Base-by-base conservation (phyloP, 1,140 invertebrate genomes). In the Periplaneta americana region DNA sequence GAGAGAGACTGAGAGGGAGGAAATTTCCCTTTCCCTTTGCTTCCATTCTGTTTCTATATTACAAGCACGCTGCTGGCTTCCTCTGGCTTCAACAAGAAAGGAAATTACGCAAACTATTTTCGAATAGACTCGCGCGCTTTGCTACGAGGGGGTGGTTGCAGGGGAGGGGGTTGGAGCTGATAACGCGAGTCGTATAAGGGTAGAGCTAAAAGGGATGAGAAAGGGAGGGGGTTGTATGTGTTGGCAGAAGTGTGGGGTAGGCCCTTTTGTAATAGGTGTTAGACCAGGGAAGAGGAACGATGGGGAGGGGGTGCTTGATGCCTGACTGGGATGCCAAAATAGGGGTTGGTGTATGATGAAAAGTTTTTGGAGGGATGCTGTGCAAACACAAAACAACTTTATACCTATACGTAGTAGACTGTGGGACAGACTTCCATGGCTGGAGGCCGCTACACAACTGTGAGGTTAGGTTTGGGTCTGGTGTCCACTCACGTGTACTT, bases 61-160 rank as follows among this genome's bases (percentile, higher is more conserved):
- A 36, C 36, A 36, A 36, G 76, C 76, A 78, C 76, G 76, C 76
- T 36, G 76, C 76, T 78, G 31, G 80, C 80, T 80, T 80, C 75
- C 81, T 39, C 81, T 74, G 81, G 74, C 39, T 74, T 74, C 75
- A 81, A 81, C 81, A 78, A 81, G 81, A 81, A 81, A 81, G 81
- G 81, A 81, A 81, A 81, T 81, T 81, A 81, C 75, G 48, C 76
- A 81, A 81, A 81, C 81, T 81, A 81, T 81, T 81, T 81, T 81
- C 81, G 81, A 81, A 81, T 81, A 81, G 81, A 81, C 75, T 77
- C 81, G 75, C 66, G 81, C 37, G 79, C 11, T 66, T 48, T 66
- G 48, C 48, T 66, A 28, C 48, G n/a, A 66, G 48, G 48, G 48
- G 48, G 48, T 66, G 48, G 48, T 66, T 28, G 48, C 66, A 80